Conservation (phyloP, 2,797 vertebrate species). For the Geotrypetes seraphini region DNA sequence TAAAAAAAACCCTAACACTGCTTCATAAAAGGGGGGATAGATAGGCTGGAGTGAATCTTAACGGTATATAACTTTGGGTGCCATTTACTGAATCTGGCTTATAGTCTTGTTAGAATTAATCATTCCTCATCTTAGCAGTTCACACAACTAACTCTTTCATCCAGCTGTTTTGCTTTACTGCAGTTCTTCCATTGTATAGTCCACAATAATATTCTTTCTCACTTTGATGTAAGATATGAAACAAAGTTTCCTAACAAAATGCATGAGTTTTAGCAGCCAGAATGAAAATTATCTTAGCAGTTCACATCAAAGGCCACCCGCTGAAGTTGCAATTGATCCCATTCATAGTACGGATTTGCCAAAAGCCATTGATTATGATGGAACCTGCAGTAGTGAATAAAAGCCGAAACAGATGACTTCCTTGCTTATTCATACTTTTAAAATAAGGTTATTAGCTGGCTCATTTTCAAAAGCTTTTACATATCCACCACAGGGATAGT, state of each 20-base stretch:
- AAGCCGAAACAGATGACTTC: background rate
- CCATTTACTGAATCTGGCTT: too few species aligned
- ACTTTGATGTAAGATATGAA: conserved; percentile 57
- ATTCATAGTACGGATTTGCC: conserved; percentile 25
- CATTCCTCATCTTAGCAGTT: too few species aligned
- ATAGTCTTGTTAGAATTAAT: too few species aligned
- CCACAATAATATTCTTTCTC: conserved; percentile 46
- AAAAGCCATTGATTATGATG: conserved; percentile 11
- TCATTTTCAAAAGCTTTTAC: too few species aligned
- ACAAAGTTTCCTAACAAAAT: conserved; percentile 61
- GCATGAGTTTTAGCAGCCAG: conserved; percentile 36
- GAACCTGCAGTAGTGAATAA: background rate
- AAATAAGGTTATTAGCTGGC: conserved; percentile 1
- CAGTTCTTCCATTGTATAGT: conserved; percentile 34
- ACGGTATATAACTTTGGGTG: too few species aligned
- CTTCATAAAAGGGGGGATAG: too few species aligned
- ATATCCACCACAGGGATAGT: too few species aligned
- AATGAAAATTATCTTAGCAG: conserved; percentile 49
- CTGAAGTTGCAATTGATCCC: background rate
- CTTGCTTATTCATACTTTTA: background rate
- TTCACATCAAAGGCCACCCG: conserved; percentile 23
- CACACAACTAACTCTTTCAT: too few species aligned
- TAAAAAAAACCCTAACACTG: too few species aligned
- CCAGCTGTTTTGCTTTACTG: conserved; percentile 62
- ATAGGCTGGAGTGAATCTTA: too few species aligned